A percentile compares a stretch with the other conserved stretches of the same genome.
phyloP scores from a whole-genome alignment of 2,888 invertebrate genomes.

The Acanthococcus lagerstroemiae region DNA sequence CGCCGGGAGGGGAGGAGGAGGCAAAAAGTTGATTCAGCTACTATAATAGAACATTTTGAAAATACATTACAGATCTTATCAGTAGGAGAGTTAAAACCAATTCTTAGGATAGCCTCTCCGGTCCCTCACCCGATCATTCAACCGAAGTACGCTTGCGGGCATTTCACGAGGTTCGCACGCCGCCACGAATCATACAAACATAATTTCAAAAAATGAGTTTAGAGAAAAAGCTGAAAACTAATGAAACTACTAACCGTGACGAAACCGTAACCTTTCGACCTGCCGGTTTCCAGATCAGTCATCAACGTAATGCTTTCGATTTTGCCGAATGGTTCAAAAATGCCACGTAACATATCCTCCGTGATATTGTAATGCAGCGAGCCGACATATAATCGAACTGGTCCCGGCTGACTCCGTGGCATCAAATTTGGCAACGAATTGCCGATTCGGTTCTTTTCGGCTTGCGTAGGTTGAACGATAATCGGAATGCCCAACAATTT shows the following conservation, averaged over 20 bases:
- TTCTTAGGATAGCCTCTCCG: no score
- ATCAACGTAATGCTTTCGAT: constrained; percentile 91
- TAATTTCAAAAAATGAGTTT: no score
- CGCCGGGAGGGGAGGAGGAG: no score
- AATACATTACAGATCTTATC: no score
- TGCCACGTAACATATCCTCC: constrained; percentile 95
- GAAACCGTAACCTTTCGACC: constrained; percentile 96
- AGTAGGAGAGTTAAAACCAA: no score
- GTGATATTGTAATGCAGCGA: constrained; percentile 97
- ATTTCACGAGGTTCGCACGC: no score
- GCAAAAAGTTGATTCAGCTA: no score
- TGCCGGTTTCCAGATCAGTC: constrained; percentile 86
- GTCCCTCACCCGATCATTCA: no score
- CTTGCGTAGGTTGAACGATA: constrained; percentile 95
- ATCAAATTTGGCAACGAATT: constrained; percentile 73
- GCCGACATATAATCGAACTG: constrained; percentile 94
- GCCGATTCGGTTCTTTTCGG: constrained; percentile 86
- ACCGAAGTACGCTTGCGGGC: no score
- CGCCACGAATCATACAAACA: no score
- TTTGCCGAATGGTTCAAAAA: constrained; percentile 98
- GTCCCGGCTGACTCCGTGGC: constrained; percentile 82
- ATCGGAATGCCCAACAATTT: constrained; percentile 91
- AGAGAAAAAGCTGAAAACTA: no score
- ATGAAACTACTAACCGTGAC: constrained; percentile 64
- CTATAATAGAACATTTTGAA: no score